Base-by-base conservation (phyloP, 2,113 vertebrate species). In the Cheilinus undulatus region DNA sequence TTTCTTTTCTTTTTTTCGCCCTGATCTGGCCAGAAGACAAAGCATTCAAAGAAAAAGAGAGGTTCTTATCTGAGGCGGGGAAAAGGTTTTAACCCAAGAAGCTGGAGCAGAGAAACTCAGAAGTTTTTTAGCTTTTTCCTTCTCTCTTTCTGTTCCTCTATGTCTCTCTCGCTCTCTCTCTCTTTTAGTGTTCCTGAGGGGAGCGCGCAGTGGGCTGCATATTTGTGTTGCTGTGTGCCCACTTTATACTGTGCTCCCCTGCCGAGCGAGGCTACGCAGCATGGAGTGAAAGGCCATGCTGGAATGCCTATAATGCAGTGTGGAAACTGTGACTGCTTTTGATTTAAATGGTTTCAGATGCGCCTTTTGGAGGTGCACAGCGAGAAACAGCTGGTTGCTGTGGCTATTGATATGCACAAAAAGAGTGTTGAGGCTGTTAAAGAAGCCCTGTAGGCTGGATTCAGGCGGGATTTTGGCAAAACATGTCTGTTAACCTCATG, bases 321-420 rank as follows among this genome's bases (percentile, higher is more conserved):
- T 93, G 93, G 92, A 94, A 93, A 94, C 93, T 92, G 91, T 92
- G 92, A 93, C 91, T 92, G 92, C 84, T 91, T 91, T 91, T 82
- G 89, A 90, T 92, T 92, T 94, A 92, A 94, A 92, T 85, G 92
- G 75, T 92, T 93, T 93, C 93, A 93, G 92, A 93, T 94, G 93
- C 84, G 82, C 81, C 73, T 86, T 84, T 82, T 76, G 85, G 89
- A 91, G 89, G 71, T 83, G 69, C 76, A 28, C 76, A 80, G 87
- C 43, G 63, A 88, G 87, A 90, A 93, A 89, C 91, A 93, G 92
- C 91, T 93, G 93, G 89, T 82, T 91, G 73, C 88, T 79, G 74
- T 78, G 83, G 88, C 75, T 81, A 87, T 86, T 89, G 92, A 92
- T 89, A 89, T 78, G 78, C 84, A 85, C 86, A 79, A 59, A 77